Evolutionary conservation across 2,888 invertebrate genomes (phyloP).

Genomic region (Drosophila eohydei): DNA sequence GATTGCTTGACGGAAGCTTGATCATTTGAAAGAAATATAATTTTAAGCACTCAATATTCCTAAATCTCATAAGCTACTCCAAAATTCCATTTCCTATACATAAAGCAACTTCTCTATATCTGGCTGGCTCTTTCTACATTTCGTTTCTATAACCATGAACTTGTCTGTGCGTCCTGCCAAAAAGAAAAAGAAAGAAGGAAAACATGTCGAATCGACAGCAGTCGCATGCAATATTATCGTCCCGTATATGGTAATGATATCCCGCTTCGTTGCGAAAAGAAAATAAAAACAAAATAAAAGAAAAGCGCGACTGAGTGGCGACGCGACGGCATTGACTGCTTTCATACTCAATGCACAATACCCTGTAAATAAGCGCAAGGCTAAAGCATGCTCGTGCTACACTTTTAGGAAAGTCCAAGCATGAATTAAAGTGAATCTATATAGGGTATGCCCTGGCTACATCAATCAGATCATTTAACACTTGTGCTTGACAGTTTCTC

Average conservation of each 20-base stretch:
- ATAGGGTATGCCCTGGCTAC: constrained; percentile 25
- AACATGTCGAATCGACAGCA: constrained; percentile 49
- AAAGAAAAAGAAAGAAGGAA: constrained; percentile 1
- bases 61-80: no score
- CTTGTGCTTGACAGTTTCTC: not conserved
- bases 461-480: constrained; percentile 9
- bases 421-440: no score
- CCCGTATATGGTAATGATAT: constrained; percentile 78
- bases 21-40: no score
- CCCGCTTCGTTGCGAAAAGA: constrained; percentile 52
- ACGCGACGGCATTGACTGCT: constrained; percentile 64
- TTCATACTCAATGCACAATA: constrained; percentile 42
- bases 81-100: not conserved
- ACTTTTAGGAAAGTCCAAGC: not conserved
- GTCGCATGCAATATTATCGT: constrained; percentile 61
- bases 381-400: not conserved
- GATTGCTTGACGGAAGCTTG: no score
- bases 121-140: no score
- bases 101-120: not conserved
- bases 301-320: constrained; percentile 76
- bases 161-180: constrained; percentile 27
- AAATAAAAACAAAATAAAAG: constrained; percentile 43
- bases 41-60: no score
- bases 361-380: constrained; percentile 34
- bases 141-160: constrained; percentile 30